Evolutionary conservation across 2,888 invertebrate species (phyloP).

Genomic region (Pyrocoelia pectoralis): DNA sequence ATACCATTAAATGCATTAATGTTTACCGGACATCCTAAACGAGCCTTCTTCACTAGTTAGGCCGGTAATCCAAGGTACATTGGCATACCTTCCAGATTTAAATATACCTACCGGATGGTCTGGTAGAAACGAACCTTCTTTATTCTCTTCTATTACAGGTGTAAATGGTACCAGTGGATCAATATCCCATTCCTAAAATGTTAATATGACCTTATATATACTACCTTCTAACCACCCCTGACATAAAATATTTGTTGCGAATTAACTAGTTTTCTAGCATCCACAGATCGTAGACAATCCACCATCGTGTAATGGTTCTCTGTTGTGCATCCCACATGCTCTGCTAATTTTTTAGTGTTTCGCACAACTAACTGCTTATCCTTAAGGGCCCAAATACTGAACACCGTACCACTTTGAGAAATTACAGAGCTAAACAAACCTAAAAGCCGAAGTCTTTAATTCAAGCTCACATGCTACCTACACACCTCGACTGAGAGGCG

Average conservation of each 20-base stretch:
- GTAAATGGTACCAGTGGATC: slow-evolving; percentile 84
- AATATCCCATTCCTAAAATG: slow-evolving; percentile 72
- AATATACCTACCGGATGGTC: slow-evolving; percentile 66
- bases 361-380: background rate
- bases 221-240: background rate
- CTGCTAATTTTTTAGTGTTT: background rate
- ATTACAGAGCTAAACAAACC: slow-evolving; percentile 63
- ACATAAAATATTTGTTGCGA: slow-evolving; percentile 63
- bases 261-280: slow-evolving; percentile 3
- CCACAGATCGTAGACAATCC: slow-evolving; percentile 8
- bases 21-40: slow-evolving; percentile 66
- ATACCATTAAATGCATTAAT: too few species aligned
- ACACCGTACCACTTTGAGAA: slow-evolving; percentile 77
- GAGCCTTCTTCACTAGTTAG: slow-evolving; percentile 78
- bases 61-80: slow-evolving; percentile 78
- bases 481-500: slow-evolving; percentile 55
- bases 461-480: too few species aligned
- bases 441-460: background rate
- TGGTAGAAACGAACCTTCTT: slow-evolving; percentile 73
- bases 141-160: slow-evolving; percentile 75
- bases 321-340: background rate
- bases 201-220: slow-evolving; percentile 69
- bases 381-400: slow-evolving; percentile 54
- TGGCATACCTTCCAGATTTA: slow-evolving; percentile 60
- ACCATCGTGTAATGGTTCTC: background rate